A percentile compares a stretch with the other conserved stretches of the same genome.
Conservation (phyloP, 2,888 invertebrate genomes). For the Zygaena filipendulae region DNA sequence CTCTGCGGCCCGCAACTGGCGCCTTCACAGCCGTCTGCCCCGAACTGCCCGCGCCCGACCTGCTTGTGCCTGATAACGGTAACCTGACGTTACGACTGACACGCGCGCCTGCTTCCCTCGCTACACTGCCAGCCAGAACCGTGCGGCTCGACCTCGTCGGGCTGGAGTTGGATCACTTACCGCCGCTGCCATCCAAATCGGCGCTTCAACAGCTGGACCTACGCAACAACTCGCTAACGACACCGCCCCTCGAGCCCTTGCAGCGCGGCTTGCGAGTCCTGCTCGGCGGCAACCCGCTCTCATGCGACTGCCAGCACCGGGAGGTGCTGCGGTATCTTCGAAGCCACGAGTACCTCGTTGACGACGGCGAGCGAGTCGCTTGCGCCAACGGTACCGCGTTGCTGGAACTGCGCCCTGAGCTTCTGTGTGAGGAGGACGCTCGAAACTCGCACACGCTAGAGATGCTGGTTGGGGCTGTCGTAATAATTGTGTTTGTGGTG, state of each 20-base stretch:
- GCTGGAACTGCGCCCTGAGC: constrained; percentile 7
- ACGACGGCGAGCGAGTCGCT: constrained; percentile 14
- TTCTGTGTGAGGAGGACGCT: constrained; percentile 21
- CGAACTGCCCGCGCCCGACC: background rate
- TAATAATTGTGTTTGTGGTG: constrained; percentile 9
- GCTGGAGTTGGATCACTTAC: constrained; percentile 12
- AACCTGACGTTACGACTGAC: constrained; percentile 7
- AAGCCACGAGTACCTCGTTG: constrained; percentile 5
- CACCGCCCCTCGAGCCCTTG: constrained; percentile 13
- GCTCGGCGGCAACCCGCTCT: constrained; percentile 19
- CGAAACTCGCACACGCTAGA: too few relatives aligned
- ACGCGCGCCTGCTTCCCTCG: background rate
- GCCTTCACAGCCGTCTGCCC: constrained; percentile 1
- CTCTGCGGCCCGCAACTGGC: constrained; percentile 3
- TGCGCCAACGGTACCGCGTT: constrained; percentile 16
- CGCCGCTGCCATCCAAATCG: constrained; percentile 2
- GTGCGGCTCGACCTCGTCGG: constrained; percentile 14
- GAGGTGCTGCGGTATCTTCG: constrained; percentile 10
- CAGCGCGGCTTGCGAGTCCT: constrained; percentile 8
- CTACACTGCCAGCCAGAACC: constrained; percentile 3
- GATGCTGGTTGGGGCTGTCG: constrained; percentile 9
- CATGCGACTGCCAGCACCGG: constrained; percentile 19
- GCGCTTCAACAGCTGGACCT: constrained; percentile 17
- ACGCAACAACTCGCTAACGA: constrained; percentile 12
- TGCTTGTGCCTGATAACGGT: too few relatives aligned